Conservation (phyloP, 1,140 invertebrate species). For the Papilio polytes region DNA sequence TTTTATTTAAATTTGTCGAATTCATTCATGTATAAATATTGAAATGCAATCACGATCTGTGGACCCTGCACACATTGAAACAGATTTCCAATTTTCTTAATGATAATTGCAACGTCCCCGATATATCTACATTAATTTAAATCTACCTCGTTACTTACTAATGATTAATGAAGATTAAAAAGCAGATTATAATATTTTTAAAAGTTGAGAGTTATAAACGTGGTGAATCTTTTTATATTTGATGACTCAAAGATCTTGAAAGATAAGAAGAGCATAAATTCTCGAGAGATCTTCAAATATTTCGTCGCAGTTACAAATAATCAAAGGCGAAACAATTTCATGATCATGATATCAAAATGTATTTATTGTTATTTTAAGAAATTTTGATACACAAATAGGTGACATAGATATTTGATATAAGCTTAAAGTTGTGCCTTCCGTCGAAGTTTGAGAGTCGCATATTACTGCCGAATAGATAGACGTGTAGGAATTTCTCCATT, state of each 20-base stretch:
- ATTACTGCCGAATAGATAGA: neutral
- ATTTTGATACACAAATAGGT: neutral
- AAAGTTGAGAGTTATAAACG: neutral
- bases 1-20: neutral
- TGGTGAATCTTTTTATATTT: neutral
- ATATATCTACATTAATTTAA: conserved; percentile 16
- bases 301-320: too few species aligned
- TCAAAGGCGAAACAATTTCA: too few species aligned
- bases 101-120: conserved; percentile 1
- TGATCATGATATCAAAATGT: too few species aligned
- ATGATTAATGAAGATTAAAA: neutral
- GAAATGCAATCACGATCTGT: conserved; percentile 15
- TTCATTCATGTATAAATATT: conserved; percentile 14
- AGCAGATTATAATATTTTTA: neutral
- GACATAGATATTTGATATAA: neutral
- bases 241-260: neutral
- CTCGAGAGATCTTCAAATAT: neutral
- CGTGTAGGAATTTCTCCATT: neutral
- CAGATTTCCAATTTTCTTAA: conserved; percentile 15
- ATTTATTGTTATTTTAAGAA: neutral
- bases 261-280: neutral
- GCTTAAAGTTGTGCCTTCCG: neutral
- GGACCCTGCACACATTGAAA: neutral
- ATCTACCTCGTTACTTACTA: neutral
- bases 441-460: neutral